Evolutionary conservation across 2,888 invertebrate species (phyloP).

Genomic region (Pachymerium ferrugineum): DNA sequence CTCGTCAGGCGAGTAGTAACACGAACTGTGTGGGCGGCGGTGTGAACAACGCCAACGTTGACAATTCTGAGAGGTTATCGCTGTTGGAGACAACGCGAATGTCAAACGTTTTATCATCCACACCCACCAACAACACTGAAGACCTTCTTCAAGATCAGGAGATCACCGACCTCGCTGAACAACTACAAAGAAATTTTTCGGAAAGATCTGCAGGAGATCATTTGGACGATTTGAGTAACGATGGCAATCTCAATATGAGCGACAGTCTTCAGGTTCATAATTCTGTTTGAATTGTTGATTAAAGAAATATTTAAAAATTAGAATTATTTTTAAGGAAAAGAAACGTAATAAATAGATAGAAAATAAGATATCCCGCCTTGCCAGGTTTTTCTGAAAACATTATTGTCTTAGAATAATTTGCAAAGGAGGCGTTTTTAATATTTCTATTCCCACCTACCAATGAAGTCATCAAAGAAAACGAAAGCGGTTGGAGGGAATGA

Average conservation of each 20-base stretch:
- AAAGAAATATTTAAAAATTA: background rate
- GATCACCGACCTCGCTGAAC: slow-evolving; percentile 32
- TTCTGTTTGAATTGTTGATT: background rate
- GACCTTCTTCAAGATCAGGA: slow-evolving; percentile 30
- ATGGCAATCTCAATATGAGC: slow-evolving; percentile 35
- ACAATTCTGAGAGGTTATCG: background rate
- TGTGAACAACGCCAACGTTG: background rate
- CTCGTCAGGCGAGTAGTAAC: background rate
- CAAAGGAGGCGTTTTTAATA: too few species aligned
- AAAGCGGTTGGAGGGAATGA: too few species aligned
- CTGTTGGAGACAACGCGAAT: slow-evolving; percentile 10
- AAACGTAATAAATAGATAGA: background rate
- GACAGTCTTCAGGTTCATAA: slow-evolving; percentile 34
- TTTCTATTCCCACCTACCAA: too few species aligned
- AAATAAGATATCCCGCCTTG: too few species aligned
- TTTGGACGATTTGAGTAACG: slow-evolving; percentile 33
- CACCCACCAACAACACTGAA: background rate
- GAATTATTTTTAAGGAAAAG: background rate
- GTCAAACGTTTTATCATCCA: background rate
- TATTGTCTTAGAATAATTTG: too few species aligned
- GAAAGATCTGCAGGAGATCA: slow-evolving; percentile 27
- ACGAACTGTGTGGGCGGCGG: background rate
- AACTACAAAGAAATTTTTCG: slow-evolving; percentile 31
- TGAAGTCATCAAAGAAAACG: too few species aligned
- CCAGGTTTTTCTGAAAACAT: too few species aligned